Conservation (phyloP, 2,113 vertebrate genomes). For the Ictalurus furcatus region DNA sequence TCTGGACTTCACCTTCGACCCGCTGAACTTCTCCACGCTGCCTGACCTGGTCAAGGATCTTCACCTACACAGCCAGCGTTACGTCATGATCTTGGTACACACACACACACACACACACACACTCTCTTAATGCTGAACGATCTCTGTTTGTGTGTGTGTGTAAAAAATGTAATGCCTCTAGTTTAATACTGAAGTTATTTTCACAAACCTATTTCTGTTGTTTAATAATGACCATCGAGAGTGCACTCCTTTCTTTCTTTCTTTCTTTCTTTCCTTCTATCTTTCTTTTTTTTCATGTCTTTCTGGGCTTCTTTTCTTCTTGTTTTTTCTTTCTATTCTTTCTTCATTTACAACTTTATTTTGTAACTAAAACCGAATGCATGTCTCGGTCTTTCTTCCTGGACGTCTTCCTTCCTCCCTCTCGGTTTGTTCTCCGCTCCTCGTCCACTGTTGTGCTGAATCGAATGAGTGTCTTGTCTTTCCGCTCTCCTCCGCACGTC, state of each 20-base stretch:
- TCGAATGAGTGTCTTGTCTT: neutral
- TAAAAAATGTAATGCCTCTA: neutral
- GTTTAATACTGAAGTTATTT: too few species aligned
- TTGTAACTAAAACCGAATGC: too few species aligned
- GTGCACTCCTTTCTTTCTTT: too few species aligned
- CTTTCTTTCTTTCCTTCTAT: neutral
- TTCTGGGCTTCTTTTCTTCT: neutral
- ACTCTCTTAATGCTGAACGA: constrained; percentile 6
- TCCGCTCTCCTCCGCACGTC: neutral
- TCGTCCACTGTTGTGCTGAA: neutral
- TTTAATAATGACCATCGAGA: too few species aligned
- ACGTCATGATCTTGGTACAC: constrained; percentile 83
- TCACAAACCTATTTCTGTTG: neutral
- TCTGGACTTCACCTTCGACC: constrained; percentile 82
- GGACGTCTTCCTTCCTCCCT: neutral
- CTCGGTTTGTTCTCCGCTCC: neutral
- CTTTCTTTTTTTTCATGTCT: neutral
- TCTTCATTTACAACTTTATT: too few species aligned
- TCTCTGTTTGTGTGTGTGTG: neutral
- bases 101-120: neutral
- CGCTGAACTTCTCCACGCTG: constrained; percentile 70
- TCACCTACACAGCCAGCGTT: constrained; percentile 72
- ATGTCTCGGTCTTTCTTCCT: too few species aligned
- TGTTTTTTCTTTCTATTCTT: rapidly evolving
- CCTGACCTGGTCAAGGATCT: constrained; percentile 79